Evolutionary conservation across 2,888 invertebrate genomes (phyloP).

Genomic region (Mythimna ferrago): DNA sequence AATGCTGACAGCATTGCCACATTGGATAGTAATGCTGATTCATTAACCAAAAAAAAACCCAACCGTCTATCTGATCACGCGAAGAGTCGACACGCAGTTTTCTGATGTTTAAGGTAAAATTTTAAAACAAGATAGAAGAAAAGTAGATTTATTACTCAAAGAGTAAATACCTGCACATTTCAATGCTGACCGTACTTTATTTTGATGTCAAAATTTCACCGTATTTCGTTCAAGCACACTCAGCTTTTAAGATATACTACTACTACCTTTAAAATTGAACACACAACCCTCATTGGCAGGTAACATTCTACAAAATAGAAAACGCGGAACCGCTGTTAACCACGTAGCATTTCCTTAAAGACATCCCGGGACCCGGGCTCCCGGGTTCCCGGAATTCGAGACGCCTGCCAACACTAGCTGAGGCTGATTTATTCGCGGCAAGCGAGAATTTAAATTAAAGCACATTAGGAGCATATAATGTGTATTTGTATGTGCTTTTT

Average conservation of each 20-base stretch:
- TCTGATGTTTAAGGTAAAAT: no score
- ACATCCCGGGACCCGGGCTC: conserved; percentile 47
- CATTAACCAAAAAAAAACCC: no score
- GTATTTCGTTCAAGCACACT: not conserved
- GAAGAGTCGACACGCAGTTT: no score
- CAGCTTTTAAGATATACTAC: not conserved
- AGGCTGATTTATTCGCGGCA: conserved; percentile 70
- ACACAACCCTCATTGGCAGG: conserved; percentile 19
- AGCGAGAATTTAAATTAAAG: conserved; percentile 74
- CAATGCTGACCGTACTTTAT: not conserved
- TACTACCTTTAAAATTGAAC: not conserved
- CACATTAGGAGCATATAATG: conserved; percentile 51
- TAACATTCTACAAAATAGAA: conserved; percentile 34
- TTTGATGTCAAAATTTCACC: not conserved
- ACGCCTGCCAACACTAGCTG: conserved; percentile 61
- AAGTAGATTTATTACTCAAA: not conserved
- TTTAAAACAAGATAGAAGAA: not conserved
- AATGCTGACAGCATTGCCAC: no score
- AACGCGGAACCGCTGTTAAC: conserved; percentile 16
- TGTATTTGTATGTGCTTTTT: conserved; percentile 24
- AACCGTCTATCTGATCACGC: no score
- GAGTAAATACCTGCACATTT: not conserved
- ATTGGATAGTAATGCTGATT: no score
- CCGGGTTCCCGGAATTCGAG: conserved; percentile 47
- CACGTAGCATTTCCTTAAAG: conserved; percentile 48